phyloP scores from a whole-genome alignment of 2,113 vertebrate genomes.

The Pan paniscus region DNA sequence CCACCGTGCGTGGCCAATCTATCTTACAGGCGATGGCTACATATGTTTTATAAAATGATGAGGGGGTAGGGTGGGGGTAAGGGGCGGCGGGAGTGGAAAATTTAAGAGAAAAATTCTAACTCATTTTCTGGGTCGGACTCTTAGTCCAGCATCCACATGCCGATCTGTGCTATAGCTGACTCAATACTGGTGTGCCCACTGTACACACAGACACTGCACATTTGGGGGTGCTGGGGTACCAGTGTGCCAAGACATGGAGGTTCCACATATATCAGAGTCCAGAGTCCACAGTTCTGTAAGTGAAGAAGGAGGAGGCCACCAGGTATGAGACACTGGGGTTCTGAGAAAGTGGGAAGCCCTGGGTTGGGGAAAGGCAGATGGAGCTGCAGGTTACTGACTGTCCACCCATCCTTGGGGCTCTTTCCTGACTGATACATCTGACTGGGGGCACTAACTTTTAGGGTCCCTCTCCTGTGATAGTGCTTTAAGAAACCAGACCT shows the following conservation, averaged over 20 bases:
- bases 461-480: neutral
- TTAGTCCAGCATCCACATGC: rapidly evolving
- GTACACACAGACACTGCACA: rapidly evolving
- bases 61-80: too few relatives aligned
- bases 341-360: neutral
- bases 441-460: neutral
- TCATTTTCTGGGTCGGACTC: neutral
- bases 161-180: too few relatives aligned
- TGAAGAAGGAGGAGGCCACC: neutral
- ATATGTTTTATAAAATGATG: neutral
- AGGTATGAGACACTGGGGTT: neutral
- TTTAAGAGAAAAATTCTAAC: neutral
- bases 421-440: neutral
- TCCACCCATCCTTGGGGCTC: rapidly evolving
- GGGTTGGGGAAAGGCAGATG: neutral
- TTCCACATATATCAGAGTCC: too few relatives aligned
- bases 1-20: too few relatives aligned
- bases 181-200: rapidly evolving
- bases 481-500: neutral
- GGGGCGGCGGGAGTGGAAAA: neutral
- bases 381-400: neutral
- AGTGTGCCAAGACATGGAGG: neutral
- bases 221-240: neutral
- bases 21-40: neutral
- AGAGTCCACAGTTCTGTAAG: too few relatives aligned